Evolutionary conservation across 1,140 invertebrate species (phyloP).

Genomic region (Whitmania pigra): DNA sequence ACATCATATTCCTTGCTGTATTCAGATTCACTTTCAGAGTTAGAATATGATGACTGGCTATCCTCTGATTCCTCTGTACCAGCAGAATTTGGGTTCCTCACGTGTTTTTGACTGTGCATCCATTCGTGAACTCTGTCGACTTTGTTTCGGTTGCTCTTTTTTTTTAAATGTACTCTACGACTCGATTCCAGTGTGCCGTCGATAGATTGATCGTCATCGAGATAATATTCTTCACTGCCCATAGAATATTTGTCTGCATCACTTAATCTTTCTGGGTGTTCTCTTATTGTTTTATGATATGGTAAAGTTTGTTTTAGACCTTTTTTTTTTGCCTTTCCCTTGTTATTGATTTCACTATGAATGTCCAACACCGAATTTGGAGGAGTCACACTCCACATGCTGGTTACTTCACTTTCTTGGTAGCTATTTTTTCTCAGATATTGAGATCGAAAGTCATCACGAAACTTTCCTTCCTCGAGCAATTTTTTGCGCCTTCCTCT

Average conservation of each 20-base stretch:
- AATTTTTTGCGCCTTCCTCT: not conserved
- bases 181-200: too few species aligned
- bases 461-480: not conserved
- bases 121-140: not conserved
- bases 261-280: not conserved
- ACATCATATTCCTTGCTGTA: not conserved
- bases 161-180: too few species aligned
- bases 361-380: conserved; percentile 7
- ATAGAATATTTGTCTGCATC: not conserved
- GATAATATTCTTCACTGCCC: conserved; percentile 4
- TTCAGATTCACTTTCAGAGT: not conserved
- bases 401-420: conserved; percentile 17
- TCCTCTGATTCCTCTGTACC: not conserved
- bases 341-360: not conserved
- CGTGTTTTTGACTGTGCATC: not conserved
- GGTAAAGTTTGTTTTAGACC: not conserved
- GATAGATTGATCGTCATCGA: conserved; percentile 16
- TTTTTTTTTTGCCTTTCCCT: not conserved
- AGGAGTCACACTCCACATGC: conserved; percentile 17
- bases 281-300: conserved; percentile 6
- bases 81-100: not conserved
- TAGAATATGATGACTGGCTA: not conserved
- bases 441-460: not conserved
- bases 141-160: not conserved
- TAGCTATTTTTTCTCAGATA: conserved; percentile 15